Evolutionary conservation across 2,888 invertebrate genomes (phyloP).

Genomic region (Netelia inedita): DNA sequence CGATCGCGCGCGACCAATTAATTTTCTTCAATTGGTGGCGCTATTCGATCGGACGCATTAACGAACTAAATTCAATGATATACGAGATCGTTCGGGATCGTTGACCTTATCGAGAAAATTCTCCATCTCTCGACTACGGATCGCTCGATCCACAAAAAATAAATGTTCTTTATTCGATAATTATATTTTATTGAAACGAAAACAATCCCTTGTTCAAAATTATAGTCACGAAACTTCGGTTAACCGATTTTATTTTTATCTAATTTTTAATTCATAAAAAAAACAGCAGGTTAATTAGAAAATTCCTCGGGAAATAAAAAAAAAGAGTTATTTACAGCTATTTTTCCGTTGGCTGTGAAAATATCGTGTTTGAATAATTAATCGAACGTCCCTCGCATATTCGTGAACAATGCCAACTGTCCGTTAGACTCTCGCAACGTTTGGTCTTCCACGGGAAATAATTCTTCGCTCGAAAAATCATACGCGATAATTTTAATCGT

Average conservation of each 20-base stretch:
- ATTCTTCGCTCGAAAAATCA: not conserved
- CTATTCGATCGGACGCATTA: constrained; percentile 1
- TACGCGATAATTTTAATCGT: not conserved
- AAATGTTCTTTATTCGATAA: not conserved
- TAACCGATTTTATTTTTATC: too few species aligned
- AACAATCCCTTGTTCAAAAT: too few species aligned
- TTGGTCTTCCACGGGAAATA: not conserved
- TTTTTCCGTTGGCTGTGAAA: not conserved
- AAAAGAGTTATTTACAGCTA: too few species aligned
- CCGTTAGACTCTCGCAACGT: not conserved
- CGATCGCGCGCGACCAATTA: constrained; percentile 26
- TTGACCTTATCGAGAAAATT: not conserved
- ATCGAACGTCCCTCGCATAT: not conserved
- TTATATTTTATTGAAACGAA: not conserved
- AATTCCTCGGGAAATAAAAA: not conserved
- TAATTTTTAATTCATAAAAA: too few species aligned
- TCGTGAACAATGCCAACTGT: not conserved
- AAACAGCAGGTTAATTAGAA: not conserved
- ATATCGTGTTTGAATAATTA: not conserved
- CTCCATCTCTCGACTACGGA: not conserved
- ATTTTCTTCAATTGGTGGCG: constrained; percentile 18
- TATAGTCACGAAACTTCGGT: too few species aligned
- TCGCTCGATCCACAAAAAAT: not conserved
- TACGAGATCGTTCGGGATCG: constrained; percentile 11
- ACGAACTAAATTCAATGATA: not conserved